Evolutionary conservation across 2,888 invertebrate species (phyloP).

Genomic region (Nemotelus pantherinus): DNA sequence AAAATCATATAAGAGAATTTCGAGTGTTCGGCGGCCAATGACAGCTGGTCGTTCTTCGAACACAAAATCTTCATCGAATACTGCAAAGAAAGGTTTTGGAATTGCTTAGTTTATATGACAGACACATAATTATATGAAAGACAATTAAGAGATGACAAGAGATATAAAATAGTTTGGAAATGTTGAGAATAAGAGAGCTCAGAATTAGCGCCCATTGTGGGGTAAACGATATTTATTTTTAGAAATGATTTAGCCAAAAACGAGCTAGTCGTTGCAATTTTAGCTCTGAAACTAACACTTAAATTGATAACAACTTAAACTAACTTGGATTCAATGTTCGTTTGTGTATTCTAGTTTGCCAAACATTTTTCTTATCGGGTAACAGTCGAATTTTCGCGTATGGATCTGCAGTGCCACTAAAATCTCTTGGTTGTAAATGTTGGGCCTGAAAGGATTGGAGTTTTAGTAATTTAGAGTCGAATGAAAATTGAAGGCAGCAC

Average conservation of each 20-base stretch:
- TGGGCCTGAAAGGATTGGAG: slow-evolving; percentile 64
- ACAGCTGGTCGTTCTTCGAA: slow-evolving; percentile 71
- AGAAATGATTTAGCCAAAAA: too few species aligned
- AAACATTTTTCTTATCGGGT: slow-evolving; percentile 71
- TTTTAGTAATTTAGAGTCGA: slow-evolving; percentile 23
- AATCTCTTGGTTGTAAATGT: slow-evolving; percentile 69
- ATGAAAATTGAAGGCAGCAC: neutral
- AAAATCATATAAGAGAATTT: slow-evolving; percentile 72
- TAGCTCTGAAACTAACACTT: neutral
- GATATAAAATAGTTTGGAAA: neutral
- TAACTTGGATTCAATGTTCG: slow-evolving; percentile 72
- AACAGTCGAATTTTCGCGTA: slow-evolving; percentile 73
- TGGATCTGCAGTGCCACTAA: slow-evolving; percentile 73
- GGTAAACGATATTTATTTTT: too few species aligned
- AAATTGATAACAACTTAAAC: neutral
- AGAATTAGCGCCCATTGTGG: too few species aligned
- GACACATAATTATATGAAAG: neutral
- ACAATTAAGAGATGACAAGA: neutral
- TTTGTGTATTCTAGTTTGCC: slow-evolving; percentile 73
- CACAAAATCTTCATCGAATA: slow-evolving; percentile 75
- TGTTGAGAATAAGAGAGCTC: neutral
- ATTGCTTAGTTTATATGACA: too few species aligned
- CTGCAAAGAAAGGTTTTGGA: slow-evolving; percentile 57
- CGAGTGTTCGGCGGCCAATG: slow-evolving; percentile 68
- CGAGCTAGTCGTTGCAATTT: too few species aligned